These are phyloP conservation scores for Drosophila meridiana DNA, from an alignment of 2,888 invertebrate species.

Conservation along the genomic window DNA sequence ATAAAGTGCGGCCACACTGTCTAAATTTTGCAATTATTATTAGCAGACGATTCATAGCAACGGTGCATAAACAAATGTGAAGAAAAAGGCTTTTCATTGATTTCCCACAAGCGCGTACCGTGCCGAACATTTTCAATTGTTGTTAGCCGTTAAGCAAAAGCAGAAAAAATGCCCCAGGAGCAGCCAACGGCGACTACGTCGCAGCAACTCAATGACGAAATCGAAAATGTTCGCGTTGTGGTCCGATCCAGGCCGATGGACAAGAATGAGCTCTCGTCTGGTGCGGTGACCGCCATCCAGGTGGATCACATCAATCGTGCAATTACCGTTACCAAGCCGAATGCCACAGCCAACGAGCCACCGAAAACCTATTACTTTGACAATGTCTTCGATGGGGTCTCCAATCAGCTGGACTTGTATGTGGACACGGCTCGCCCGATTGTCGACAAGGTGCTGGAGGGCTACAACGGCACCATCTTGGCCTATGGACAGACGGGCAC, in stretches of 20 bases:
- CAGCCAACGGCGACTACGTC: conserved; percentile 41
- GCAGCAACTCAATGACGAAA: conserved; percentile 88
- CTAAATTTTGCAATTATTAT: conserved; percentile 36
- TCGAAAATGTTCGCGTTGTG: conserved; percentile 98
- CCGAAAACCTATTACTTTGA: conserved; percentile 97
- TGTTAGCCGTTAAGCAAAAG: conserved; percentile 4
- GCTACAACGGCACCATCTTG: conserved; percentile 97
- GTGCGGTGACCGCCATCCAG: conserved; percentile 90
- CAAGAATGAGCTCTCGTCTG: conserved; percentile 91
- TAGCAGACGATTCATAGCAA: conserved; percentile 53
- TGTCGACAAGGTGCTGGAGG: conserved; percentile 97
- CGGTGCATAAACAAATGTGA: conserved; percentile 72
- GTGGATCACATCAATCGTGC: conserved; percentile 92
- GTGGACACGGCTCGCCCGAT: conserved; percentile 98
- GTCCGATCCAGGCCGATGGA: conserved; percentile 97
- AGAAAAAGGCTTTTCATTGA: conserved; percentile 45
- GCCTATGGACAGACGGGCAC: conserved; percentile 98
- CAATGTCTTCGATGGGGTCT: conserved; percentile 94
- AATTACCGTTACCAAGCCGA: conserved; percentile 91
- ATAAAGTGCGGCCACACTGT: conserved; percentile 33
- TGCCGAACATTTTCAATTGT: conserved; percentile 14
- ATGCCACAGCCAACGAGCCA: conserved; percentile 90
- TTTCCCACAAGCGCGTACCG: conserved; percentile 23
- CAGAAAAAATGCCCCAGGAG: conserved; percentile 72
- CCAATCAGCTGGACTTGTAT: conserved; percentile 95